Percentiles rank a stretch among this genome's conserved stretches.
phyloP scores from a whole-genome alignment of 2,797 vertebrate genomes.

The Loriculus beryllinus region DNA sequence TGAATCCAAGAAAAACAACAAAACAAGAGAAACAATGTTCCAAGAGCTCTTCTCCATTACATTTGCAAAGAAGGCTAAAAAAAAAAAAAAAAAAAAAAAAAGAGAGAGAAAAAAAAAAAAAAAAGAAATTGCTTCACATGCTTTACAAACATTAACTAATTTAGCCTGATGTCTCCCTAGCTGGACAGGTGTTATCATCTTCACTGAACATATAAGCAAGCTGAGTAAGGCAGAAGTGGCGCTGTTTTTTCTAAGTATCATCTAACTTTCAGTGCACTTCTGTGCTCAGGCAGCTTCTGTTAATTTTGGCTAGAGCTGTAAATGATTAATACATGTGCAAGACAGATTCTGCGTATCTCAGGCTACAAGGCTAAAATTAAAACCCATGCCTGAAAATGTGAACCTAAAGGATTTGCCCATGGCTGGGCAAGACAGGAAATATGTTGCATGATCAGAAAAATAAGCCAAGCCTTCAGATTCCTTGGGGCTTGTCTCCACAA shows the following conservation, averaged over 20 bases:
- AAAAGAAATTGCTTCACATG: background rate
- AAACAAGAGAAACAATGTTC: no score
- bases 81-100: no score
- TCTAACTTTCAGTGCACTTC: constrained; percentile 3
- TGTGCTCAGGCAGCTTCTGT: background rate
- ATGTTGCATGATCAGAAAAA: constrained; percentile 38
- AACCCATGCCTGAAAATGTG: background rate
- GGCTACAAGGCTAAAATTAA: background rate
- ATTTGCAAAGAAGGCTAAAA: no score
- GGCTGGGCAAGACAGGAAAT: constrained; percentile 13
- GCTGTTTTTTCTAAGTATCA: background rate
- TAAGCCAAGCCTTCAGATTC: constrained; percentile 50
- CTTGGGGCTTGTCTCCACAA: constrained; percentile 55
- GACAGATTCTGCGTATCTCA: background rate
- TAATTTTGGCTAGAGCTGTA: constrained; percentile 13
- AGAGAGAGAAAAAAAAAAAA: no score
- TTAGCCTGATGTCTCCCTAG: background rate
- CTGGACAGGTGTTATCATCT: constrained; percentile 40
- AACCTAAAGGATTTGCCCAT: constrained; percentile 21
- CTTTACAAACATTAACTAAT: constrained; percentile 2
- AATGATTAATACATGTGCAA: background rate
- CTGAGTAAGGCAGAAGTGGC: constrained; percentile 11
- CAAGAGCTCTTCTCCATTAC: no score
- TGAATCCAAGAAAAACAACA: no score
- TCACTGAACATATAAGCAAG: background rate